A percentile compares a stretch with the other conserved stretches of the same genome.
Evolutionary conservation across 2,797 vertebrate genomes (phyloP).

Genomic region (Pitangus sulphuratus): DNA sequence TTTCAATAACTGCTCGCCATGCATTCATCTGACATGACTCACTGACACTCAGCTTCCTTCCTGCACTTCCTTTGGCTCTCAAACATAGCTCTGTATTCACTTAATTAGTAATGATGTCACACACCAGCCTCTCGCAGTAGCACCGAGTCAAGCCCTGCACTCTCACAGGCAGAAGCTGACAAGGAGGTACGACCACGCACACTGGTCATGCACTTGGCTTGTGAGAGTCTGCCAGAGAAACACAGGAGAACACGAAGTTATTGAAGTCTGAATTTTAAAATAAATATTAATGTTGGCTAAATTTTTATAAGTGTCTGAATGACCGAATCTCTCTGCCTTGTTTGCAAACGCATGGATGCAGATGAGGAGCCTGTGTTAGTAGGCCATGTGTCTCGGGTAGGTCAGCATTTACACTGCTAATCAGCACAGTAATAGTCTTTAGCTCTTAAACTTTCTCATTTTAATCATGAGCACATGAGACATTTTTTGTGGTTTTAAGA

Average conservation of each 20-base stretch:
- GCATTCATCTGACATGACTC: conserved; percentile 75
- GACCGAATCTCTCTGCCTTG: neutral
- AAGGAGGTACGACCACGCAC: neutral
- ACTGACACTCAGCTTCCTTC: conserved; percentile 75
- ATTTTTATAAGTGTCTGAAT: neutral
- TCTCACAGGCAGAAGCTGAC: neutral
- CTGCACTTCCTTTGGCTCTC: conserved; percentile 68
- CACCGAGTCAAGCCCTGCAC: neutral
- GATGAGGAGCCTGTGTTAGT: neutral
- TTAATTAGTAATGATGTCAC: conserved; percentile 59
- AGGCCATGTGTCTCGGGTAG: neutral
- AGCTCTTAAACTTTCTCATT: neutral
- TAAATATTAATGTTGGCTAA: neutral
- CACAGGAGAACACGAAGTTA: neutral
- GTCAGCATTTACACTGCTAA: neutral
- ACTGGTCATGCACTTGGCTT: neutral
- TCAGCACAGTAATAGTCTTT: neutral
- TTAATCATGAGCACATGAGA: neutral
- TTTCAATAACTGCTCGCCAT: conserved; percentile 66
- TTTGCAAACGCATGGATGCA: accelerated
- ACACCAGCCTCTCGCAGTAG: neutral
- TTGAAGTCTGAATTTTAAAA: neutral
- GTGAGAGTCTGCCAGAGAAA: neutral
- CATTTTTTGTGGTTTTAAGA: neutral
- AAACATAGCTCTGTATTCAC: conserved; percentile 38